phyloP scores from a whole-genome alignment of 2,797 vertebrate species.

The Enteromius anoplus region DNA sequence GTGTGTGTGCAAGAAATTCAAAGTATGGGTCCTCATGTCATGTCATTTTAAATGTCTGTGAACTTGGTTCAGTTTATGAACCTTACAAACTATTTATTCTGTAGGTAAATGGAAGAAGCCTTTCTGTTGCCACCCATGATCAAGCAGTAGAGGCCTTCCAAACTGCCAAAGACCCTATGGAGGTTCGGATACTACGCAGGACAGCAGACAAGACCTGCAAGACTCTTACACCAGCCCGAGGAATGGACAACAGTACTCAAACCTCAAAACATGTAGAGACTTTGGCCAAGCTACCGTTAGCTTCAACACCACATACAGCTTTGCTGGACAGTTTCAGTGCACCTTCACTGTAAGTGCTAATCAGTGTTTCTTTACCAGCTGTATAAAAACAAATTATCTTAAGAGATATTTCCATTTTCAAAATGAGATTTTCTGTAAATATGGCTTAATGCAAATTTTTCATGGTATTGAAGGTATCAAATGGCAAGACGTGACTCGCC shows the following conservation, averaged over 20 bases:
- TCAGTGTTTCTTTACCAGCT: neutral
- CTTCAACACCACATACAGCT: slow-evolving; percentile 73
- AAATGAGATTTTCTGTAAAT: neutral
- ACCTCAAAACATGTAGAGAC: slow-evolving; percentile 92
- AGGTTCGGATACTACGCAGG: slow-evolving; percentile 89
- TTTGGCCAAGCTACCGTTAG: slow-evolving; percentile 80
- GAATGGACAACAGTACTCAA: slow-evolving; percentile 87
- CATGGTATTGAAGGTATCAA: slow-evolving; percentile 33
- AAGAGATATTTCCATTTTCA: neutral
- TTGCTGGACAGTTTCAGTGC: slow-evolving; percentile 85
- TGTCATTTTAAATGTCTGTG: neutral
- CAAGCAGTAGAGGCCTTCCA: slow-evolving; percentile 94
- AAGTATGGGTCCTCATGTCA: neutral
- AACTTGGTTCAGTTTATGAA: neutral
- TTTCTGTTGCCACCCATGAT: slow-evolving; percentile 92
- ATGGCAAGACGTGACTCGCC: slow-evolving; percentile 75
- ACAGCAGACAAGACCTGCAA: slow-evolving; percentile 70
- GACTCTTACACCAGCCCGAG: slow-evolving; percentile 64
- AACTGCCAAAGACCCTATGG: slow-evolving; percentile 89
- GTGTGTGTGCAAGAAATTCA: neutral
- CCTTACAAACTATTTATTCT: neutral
- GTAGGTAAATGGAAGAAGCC: slow-evolving; percentile 79
- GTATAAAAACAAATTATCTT: neutral
- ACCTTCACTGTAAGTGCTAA: slow-evolving; percentile 85
- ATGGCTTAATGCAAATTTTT: neutral